Percentiles rank a stretch among this genome's conserved stretches.
These are phyloP conservation scores for Anhinga anhinga DNA, from an alignment of 2,113 vertebrate genomes.

Conservation along the genomic window DNA sequence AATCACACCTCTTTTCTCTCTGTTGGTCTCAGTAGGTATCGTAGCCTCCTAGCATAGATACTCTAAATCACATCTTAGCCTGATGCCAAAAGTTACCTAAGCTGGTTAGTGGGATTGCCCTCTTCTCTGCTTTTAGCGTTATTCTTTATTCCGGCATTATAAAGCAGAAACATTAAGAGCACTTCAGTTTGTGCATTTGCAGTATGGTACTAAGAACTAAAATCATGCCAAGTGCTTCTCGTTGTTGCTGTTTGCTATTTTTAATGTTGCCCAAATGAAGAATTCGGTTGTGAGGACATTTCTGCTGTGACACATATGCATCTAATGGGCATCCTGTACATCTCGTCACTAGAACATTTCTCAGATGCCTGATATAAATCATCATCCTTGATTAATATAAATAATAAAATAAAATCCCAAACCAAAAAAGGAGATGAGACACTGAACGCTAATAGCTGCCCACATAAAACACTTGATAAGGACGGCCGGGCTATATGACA, in stretches of 20 bases:
- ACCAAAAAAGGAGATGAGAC: constrained; percentile 59
- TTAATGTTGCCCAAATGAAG: neutral
- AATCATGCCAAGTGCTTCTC: neutral
- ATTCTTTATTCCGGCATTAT: neutral
- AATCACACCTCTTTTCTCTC: neutral
- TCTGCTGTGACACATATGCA: neutral
- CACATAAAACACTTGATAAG: neutral
- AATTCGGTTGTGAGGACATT: constrained; percentile 12
- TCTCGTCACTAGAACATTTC: constrained; percentile 5
- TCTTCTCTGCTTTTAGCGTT: neutral
- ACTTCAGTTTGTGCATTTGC: neutral
- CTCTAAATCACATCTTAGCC: neutral
- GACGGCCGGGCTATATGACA: neutral
- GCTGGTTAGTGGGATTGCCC: neutral
- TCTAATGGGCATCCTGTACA: neutral
- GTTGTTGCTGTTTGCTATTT: neutral
- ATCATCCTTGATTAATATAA: constrained; percentile 32
- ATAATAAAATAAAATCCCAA: constrained; percentile 22
- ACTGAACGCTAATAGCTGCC: constrained; percentile 2
- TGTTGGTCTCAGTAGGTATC: neutral
- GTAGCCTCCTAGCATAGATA: neutral
- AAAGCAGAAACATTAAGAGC: neutral
- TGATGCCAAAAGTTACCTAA: neutral
- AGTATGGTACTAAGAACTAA: constrained; percentile 20
- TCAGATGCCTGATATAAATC: constrained; percentile 17